Conservation (phyloP, 2,113 vertebrate species). For the Serinus canaria region DNA sequence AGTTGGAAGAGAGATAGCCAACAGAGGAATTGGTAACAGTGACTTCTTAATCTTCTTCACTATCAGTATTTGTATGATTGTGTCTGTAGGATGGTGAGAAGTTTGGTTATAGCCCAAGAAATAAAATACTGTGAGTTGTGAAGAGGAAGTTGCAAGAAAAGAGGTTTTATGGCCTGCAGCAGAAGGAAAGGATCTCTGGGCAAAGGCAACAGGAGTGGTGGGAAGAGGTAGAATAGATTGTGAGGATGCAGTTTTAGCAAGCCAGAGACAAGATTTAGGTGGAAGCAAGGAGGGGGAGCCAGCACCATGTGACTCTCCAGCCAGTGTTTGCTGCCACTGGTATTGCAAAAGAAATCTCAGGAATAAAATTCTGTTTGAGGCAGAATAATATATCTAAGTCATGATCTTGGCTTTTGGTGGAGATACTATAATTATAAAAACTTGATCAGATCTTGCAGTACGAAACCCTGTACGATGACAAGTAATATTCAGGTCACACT, state of each 20-base stretch:
- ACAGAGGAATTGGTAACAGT: not conserved
- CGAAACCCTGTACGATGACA: not conserved
- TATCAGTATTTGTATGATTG: not conserved
- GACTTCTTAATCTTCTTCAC: not conserved
- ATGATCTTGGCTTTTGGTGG: not conserved
- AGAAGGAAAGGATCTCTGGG: not conserved
- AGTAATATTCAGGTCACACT: constrained; percentile 59
- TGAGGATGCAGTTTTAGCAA: not conserved
- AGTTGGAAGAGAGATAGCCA: not conserved
- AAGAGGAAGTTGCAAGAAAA: not conserved
- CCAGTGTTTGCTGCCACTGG: not conserved
- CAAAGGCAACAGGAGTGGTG: not conserved
- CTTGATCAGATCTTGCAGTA: constrained; percentile 29
- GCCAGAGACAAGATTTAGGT: not conserved
- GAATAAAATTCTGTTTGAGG: constrained; percentile 1
- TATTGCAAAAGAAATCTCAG: not conserved
- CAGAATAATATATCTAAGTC: not conserved
- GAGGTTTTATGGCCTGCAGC: not conserved
- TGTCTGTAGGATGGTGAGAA: not conserved
- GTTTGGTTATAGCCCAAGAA: not conserved
- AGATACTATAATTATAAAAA: constrained; percentile 13
- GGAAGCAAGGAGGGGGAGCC: not conserved
- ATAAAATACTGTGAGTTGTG: not conserved
- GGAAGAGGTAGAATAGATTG: not conserved
- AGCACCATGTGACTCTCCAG: not conserved